Conservation (phyloP, 2,888 invertebrate species). For the Cantharis rustica region DNA sequence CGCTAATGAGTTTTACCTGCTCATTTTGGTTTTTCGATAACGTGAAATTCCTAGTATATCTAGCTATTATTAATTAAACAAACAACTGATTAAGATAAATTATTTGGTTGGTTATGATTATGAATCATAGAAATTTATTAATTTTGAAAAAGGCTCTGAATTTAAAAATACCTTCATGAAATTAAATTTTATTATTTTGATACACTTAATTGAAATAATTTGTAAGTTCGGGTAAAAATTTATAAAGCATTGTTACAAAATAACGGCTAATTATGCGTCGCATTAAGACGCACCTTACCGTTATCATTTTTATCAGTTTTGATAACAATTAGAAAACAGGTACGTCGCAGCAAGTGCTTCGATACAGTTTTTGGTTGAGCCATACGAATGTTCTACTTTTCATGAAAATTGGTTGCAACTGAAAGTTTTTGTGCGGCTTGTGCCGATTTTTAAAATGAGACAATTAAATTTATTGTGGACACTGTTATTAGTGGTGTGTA, state of each 20-base stretch:
- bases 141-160: background rate
- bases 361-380: constrained; percentile 5
- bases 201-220: background rate
- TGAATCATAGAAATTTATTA: background rate
- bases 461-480: constrained; percentile 3
- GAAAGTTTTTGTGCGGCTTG: background rate
- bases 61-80: background rate
- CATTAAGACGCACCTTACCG: constrained; percentile 18
- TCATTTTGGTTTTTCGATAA: background rate
- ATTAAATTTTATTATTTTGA: background rate
- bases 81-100: background rate
- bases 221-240: background rate
- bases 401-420: background rate
- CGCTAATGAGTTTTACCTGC: background rate
- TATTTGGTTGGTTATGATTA: background rate
- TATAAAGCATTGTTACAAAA: background rate
- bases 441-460: constrained; percentile 6
- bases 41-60: background rate
- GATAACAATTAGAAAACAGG: constrained; percentile 27
- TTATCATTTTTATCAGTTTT: constrained; percentile 23
- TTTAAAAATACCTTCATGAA: background rate
- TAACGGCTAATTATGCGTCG: constrained; percentile 12
- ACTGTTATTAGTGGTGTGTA: background rate
- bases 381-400: background rate
- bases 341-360: constrained; percentile 7